phyloP scores from a whole-genome alignment of 2,888 invertebrate genomes.

The Mycalesis mineus region DNA sequence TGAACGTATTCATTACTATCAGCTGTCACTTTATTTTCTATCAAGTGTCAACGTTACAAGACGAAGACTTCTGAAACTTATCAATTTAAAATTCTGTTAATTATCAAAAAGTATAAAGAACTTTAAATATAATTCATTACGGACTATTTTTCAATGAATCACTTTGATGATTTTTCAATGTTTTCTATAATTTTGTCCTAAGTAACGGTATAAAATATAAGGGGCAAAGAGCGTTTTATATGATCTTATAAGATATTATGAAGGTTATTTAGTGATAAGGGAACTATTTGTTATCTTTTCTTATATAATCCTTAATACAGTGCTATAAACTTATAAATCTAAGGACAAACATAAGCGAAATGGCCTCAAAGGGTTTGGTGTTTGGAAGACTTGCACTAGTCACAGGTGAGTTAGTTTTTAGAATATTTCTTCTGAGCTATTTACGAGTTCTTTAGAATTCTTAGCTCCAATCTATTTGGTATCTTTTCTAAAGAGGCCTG shows the following conservation, averaged over 20 bases:
- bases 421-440: not conserved
- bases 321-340: not conserved
- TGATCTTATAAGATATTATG: not conserved
- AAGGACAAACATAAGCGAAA: constrained; percentile 30
- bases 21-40: not conserved
- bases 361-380: constrained; percentile 55
- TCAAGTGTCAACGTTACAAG: not conserved
- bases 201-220: not conserved
- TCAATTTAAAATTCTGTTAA: not conserved
- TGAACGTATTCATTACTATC: not conserved
- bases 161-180: not conserved
- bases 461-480: too few relatives aligned
- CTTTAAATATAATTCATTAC: not conserved
- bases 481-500: too few relatives aligned
- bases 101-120: not conserved
- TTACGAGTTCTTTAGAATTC: too few relatives aligned
- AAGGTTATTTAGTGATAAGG: constrained; percentile 9
- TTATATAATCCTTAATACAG: not conserved
- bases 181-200: not conserved
- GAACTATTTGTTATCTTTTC: constrained; percentile 1
- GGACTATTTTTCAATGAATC: not conserved
- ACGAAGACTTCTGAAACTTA: not conserved
- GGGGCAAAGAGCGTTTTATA: constrained; percentile 13
- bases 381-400: constrained; percentile 64
- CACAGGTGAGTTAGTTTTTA: constrained; percentile 48